Conservation (phyloP, 2,888 invertebrate species). For the Drosophila picticornis region DNA sequence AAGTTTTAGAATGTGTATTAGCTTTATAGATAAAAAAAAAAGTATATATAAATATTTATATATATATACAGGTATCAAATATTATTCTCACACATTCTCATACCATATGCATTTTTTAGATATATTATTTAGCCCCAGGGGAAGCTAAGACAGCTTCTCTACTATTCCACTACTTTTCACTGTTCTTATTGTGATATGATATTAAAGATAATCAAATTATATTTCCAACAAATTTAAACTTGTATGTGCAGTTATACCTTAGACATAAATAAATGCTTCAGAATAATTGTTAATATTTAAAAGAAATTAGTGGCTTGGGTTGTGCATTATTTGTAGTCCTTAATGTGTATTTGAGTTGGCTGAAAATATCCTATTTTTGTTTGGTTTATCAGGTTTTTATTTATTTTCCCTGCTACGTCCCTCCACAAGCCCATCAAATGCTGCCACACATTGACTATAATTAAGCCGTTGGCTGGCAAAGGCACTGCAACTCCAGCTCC, state of each 20-base stretch:
- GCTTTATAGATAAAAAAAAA: not conserved
- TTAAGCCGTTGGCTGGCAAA: constrained; percentile 73
- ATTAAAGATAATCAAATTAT: not conserved
- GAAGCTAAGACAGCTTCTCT: not conserved
- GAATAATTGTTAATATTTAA: too few relatives aligned
- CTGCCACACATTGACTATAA: constrained; percentile 49
- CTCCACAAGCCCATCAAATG: constrained; percentile 18
- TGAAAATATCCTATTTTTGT: not conserved
- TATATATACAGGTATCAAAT: too few relatives aligned
- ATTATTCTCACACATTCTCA: not conserved
- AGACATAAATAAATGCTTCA: not conserved
- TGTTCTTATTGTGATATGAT: not conserved
- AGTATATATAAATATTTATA: not conserved
- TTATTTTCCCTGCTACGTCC: not conserved
- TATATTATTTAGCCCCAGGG: not conserved
- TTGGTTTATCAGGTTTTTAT: not conserved
- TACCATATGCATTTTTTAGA: not conserved
- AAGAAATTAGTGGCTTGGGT: not conserved
- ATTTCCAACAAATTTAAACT: not conserved
- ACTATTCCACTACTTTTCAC: not conserved
- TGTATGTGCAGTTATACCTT: not conserved
- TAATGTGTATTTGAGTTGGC: not conserved
- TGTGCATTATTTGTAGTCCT: not conserved
- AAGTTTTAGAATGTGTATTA: not conserved
- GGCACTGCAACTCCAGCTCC: not conserved